Evolutionary conservation across 1,140 invertebrate genomes (phyloP), one percentile per base, ranked within the genome.

Genomic region (Leptoteleia sp.): DNA sequence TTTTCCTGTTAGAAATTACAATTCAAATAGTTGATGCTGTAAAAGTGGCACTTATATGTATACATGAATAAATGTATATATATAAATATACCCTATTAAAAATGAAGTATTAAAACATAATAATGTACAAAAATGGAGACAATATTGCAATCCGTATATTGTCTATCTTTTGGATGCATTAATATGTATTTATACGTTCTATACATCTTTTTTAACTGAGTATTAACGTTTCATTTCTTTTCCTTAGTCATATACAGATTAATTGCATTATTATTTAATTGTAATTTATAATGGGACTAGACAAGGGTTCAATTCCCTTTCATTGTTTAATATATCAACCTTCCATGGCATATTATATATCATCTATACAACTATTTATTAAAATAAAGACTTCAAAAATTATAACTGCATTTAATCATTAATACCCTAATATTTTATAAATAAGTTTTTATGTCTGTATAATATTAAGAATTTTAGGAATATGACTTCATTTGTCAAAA

Each of bases 291-390:
- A 68, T 29, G 40, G 76, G 48, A 71, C 29, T 71, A 59, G 16
- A 54, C 45, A 47, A 67, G 77, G 71, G 54, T 79, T 75, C 61
- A 13, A 75, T 47, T 52, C 65, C 65, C 70, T 80, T 64, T 68
- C 55, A 76, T 77, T 61, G 65, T 80, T 80, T 80, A 76, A 76
- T 80, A 80, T 77, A 77, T 76, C 79, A 76, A 77, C 71, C 76
- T 78, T 81, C 71, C 79, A 78, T 75, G 75, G 78, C 72, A 76
- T 80, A 80, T 78, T 71, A 75, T 80, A 70, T 76, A 76, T 76
- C 79, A 81, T 81, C 79, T 71, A 78, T 78, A 81, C 75, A 75
- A 80, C 57, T 81, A 81, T 77, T 81, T 81, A 81, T 77, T 78
- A 81, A 81, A 81, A 81, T 78, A 77, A 81, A 78, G 64, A 81